Base-by-base conservation (phyloP, 2,888 invertebrate genomes). In the Artemia sinica region DNA sequence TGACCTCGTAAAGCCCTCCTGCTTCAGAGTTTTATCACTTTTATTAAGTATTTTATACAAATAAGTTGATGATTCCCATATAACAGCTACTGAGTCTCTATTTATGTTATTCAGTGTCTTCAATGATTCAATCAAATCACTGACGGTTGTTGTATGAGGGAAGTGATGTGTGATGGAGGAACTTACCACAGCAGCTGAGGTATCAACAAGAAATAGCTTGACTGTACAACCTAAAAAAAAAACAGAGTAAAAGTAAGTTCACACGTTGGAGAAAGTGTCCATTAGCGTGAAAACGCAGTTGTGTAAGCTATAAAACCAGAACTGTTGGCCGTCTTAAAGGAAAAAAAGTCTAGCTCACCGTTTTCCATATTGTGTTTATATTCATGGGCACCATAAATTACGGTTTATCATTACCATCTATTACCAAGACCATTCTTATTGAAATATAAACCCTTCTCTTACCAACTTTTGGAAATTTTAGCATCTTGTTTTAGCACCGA, bases 191-290 rank as follows among this genome's bases (percentile, higher is more conserved):
- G 14, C 18, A 18, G n/a, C 58, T 58, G n/a, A n/a, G 58, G 10
- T 18, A 18, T 58, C 18, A n/a, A 58, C 8, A 18, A n/a, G 58
- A 18, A 58, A 58, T 58, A 58, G n/a, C 18, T 58, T 58, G 71
- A 58, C 72, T 72, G 66, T 11, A 68, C 49, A 14, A 67, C 12
- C 11, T 68, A 65, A 18, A 9, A 70, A 50, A 52, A 14, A 48
- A 66, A 68, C n/a, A n/a, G n/a, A 11, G 58, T 49, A 65, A 28
- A 58, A 4, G 14, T n/a, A 11, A 66, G 48, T 48, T 49, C 66
- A 58, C 18, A 28, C 28, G 4, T 28, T 28, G 4, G 28, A 28
- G 4, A 28, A 28, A 1, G 28, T 28, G 28, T 28, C 28, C 28
- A 28, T 28, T 28, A 28, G 28, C 28, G 28, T 2, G 1, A 28